Evolutionary conservation across 2,113 vertebrate species (phyloP).

Genomic region (Polypterus bichir): DNA sequence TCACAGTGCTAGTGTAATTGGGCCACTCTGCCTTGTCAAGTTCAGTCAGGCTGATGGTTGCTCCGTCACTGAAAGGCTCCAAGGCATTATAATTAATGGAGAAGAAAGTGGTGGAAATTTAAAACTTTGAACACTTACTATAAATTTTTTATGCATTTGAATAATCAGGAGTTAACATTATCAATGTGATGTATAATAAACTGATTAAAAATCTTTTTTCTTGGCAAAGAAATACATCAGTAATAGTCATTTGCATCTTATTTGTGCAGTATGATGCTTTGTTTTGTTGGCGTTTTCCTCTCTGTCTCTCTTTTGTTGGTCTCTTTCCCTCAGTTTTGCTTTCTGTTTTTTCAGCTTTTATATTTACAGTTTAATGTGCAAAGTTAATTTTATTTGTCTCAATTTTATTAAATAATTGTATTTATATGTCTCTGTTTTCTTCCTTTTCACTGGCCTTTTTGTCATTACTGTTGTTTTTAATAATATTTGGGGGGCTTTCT

Average conservation of each 20-base stretch:
- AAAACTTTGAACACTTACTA: conserved; percentile 83
- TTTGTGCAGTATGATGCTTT: neutral
- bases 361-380: no score
- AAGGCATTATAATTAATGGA: conserved; percentile 89
- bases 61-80: conserved; percentile 76
- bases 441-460: no score
- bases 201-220: conserved; percentile 67
- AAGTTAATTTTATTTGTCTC: no score
- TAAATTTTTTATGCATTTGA: conserved; percentile 92
- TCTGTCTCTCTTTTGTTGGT: no score
- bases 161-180: conserved; percentile 85
- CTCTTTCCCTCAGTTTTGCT: no score
- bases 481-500: no score
- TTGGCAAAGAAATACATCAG: conserved; percentile 40
- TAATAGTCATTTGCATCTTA: conserved; percentile 59
- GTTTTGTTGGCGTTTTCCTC: conserved; percentile 18
- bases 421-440: no score
- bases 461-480: no score
- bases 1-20: conserved; percentile 81
- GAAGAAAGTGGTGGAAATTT: conserved; percentile 71
- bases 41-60: conserved; percentile 86
- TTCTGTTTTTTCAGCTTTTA: no score
- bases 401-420: no score
- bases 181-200: conserved; percentile 88
- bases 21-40: conserved; percentile 89